Conservation (phyloP, 2,113 vertebrate genomes). For the Eurypyga helias region DNA sequence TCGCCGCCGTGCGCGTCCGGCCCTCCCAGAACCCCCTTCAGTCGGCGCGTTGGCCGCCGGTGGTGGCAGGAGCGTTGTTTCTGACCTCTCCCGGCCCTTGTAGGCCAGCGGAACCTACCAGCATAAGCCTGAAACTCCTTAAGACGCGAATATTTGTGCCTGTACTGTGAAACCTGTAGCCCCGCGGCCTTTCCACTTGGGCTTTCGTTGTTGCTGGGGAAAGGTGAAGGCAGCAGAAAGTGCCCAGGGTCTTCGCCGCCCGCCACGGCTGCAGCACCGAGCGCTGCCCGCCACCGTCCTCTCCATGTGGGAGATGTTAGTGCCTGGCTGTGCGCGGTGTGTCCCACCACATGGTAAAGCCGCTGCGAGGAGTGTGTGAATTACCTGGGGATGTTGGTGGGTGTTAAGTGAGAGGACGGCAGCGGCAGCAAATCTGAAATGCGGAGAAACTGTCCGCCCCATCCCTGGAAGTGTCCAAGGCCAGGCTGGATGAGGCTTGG, state of each 20-base stretch:
- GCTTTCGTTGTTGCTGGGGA: too few species aligned
- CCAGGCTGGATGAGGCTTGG: too few species aligned
- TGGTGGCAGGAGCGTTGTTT: too few species aligned
- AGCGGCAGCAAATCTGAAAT: neutral
- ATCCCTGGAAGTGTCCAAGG: too few species aligned
- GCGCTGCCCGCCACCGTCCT: fast-evolving
- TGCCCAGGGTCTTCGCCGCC: fast-evolving
- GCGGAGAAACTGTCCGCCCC: neutral
- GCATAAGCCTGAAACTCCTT: neutral
- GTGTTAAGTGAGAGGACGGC: neutral
- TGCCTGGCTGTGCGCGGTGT: fast-evolving
- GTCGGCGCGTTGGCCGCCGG: too few species aligned
- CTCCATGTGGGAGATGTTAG: neutral
- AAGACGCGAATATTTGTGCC: fast-evolving
- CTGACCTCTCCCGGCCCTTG: too few species aligned
- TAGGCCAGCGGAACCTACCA: too few species aligned
- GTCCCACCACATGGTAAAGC: too few species aligned
- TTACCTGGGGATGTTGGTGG: neutral
- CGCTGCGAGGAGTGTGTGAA: too few species aligned
- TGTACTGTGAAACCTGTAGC: fast-evolving
- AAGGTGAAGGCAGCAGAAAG: neutral
- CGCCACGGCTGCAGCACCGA: neutral
- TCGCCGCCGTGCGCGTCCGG: too few species aligned
- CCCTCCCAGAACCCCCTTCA: fast-evolving
- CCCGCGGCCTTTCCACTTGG: neutral